phyloP scores from a whole-genome alignment of 64 coral and sea anemone species.

The Stylophora pistillata region DNA sequence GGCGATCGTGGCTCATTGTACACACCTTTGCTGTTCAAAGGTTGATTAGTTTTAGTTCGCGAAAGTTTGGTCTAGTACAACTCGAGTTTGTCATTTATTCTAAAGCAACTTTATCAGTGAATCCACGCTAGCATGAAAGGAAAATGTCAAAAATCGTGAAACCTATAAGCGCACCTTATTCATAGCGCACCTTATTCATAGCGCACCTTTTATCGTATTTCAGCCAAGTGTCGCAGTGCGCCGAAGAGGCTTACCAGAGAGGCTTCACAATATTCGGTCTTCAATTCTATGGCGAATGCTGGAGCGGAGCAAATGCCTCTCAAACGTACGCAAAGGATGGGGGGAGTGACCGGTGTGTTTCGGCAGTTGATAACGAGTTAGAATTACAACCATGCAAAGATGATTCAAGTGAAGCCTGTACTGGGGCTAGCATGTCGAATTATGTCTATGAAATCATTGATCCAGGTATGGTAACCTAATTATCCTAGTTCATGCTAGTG shows the following conservation, averaged over 20 bases:
- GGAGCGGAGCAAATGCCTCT: conserved; percentile 12
- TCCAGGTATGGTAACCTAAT: background rate
- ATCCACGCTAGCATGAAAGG: too few relatives aligned
- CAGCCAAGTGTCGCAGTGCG: conserved; percentile 3
- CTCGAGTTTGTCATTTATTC: too few relatives aligned
- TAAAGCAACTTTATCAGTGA: too few relatives aligned
- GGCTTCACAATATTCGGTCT: conserved; percentile 35
- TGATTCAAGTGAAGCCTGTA: background rate
- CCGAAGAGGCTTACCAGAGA: background rate
- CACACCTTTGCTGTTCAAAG: too few relatives aligned
- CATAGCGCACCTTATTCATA: too few relatives aligned
- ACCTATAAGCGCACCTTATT: too few relatives aligned
- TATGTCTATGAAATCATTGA: conserved; percentile 35
- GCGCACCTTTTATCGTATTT: background rate
- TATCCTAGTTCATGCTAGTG: background rate
- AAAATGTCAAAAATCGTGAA: too few relatives aligned
- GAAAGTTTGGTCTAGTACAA: too few relatives aligned
- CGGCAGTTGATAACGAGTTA: background rate
- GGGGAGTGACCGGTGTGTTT: background rate
- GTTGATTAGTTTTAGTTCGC: too few relatives aligned
- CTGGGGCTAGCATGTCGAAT: background rate
- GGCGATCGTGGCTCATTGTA: too few relatives aligned
- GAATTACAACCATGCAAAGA: conserved; percentile 16
- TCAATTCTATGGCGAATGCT: conserved; percentile 60
- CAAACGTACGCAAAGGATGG: conserved; percentile 30